Base-by-base conservation (phyloP, 2,888 invertebrate species). In the Trichogramma evanescens region DNA sequence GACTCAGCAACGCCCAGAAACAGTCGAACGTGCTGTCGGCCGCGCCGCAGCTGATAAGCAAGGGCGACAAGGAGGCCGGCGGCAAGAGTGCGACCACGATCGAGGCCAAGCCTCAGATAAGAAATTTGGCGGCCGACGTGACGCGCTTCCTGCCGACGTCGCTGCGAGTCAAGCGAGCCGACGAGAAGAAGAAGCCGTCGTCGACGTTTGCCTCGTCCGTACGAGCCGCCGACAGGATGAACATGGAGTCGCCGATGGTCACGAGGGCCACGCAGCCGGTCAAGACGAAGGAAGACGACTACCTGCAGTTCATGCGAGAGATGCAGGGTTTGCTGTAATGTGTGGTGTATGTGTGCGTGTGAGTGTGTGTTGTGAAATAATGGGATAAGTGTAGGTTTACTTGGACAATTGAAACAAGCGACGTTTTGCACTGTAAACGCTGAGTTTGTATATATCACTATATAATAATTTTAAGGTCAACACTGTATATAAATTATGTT, bases 251-350 rank as follows among this genome's bases (percentile, higher is more conserved):
- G 1, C 59, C 42, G 38, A 54, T 5, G 44, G 42, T 56, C 42
- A 42, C 58, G 4, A 67, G 66, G 52, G 64, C 66, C 1, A 74
- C 77, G 52, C 74, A 75, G 54, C 81, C 80, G 64, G 79, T 82
- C 26, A 79, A 80, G 66, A 95, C 91, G 61, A 98, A 97, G 77
- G 98, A 98, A 75, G 98, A 98, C 75, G 98, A 97, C 8, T 99
- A 99, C 73, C 90, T 95, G 82, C 93, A 95, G 78, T 99, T 99
- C 76, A 97, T 99, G 96, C 89, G 89, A 76, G 98, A 99, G 81
- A 95, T 99, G 94, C 90, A 95, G 74, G 94, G 91, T 54, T 81
- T 98, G 41, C 82, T 98, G 75, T 74, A 66, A 74, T 38, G 7
- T 10, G 26, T 26, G 26, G 26, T 26, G 26, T 2, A 2, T 26